Base-by-base conservation (phyloP, 1,140 invertebrate species). In the Pachyrhynchus sulphureomaculatus region DNA sequence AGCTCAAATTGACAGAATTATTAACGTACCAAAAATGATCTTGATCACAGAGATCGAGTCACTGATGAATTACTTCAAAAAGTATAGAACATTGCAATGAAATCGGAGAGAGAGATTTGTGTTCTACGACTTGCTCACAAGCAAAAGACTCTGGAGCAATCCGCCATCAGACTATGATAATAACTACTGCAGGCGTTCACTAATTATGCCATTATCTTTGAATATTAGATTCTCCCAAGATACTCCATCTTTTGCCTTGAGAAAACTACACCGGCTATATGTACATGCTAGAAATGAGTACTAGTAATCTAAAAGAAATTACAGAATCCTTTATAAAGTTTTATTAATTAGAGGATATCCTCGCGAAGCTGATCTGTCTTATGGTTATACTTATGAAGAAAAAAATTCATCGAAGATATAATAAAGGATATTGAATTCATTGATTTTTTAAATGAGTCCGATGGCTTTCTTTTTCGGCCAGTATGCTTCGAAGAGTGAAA, bases 161-260 rank as follows among this genome's bases (percentile, higher is more conserved):
- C 34, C 61, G 23, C 45, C 52, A 44, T 56, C 61, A 29, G 44
- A 56, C 21, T 42, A 10, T 56, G 48, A 39, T 18, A 57, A 32
- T 26, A 36, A 63, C 39, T 63, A 63, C 21, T 56, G 53, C 44
- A 5, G 29, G 34, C 45, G 37, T 21, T 56, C 61, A 2, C 29
- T 63, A 24, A 52, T 63, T 2, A 56, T 57, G 20, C 37, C 47
- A 18, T 56, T 34, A 42, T 56, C 45, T 5, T 51, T 63, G 36
- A 63, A 56, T 57, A 42, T 56, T 52, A 18, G 53, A 49, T 63
- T 57, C 15, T 63, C 44, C n/a, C 52, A 57, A 29, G 15, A 63
- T 57, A 56, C 52, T 18, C 37, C 53, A 10, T 44, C 53, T n/a
- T 63, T 52, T 63, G 44, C 37, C 24, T 64, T 58, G 57, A 56